Evolutionary conservation across 2,888 invertebrate species (phyloP), one percentile per base, ranked within the genome.

Genomic region (Sesamia inferens): DNA sequence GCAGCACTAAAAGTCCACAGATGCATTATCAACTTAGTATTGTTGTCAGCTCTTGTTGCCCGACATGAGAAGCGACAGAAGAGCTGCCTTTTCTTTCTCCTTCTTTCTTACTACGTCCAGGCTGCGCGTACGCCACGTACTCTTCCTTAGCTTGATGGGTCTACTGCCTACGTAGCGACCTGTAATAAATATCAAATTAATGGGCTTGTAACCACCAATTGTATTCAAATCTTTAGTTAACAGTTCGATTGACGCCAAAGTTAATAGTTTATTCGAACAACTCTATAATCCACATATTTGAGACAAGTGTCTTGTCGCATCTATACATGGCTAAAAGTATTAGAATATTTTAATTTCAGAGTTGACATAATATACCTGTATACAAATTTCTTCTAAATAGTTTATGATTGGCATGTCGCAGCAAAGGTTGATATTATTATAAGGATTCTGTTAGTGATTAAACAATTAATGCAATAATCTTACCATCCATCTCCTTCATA

Each of bases 401-500:
- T 22, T 22, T 22, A 22, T 22, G 3, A 22, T 22, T 44, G 6
- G 44, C 6, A 44, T 22, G 42, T 5, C 16, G 42, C 22, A 44
- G 22, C 44, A 63, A 7, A 16, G 19, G 13, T 47, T 24, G 7
- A 63, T 22, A 63, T 24, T 63, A 47, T 24, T 19, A 4, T 47
- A 13, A 63, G 7, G 19, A 63, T 24, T 24, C 7, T 63, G 31
- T 54, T 51, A 3, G 14, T 31, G 31, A 31, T 55, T 14, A 39
- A 55, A 16, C 11, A n/a, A 14, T 48, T 48, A n/a, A 6, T n/a
- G n/a, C n/a, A n/a, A 55, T 64, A 39, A n/a, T 57, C 88, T 97
- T 92, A 99, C 99, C 99, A 93, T 99, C 99, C 99, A 99, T 99
- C 96, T 99, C 99, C 91, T 99, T 98, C 98, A 99, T 99, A 13